Conservation (phyloP, 2,888 invertebrate species). For the Cheilosia pagana region DNA sequence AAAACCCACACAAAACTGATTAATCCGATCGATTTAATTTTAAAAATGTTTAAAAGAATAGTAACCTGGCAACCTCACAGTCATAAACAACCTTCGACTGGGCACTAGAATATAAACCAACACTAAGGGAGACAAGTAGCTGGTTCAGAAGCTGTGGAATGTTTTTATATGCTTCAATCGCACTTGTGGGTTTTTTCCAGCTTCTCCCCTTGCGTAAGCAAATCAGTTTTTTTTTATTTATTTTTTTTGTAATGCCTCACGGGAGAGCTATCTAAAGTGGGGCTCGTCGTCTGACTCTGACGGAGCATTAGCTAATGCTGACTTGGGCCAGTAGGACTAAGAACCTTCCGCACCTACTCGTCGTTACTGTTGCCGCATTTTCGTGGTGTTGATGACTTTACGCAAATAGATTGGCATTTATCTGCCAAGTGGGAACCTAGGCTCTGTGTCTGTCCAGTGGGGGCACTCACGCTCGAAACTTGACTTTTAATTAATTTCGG, state of each 20-base stretch:
- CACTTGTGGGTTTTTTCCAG: conserved; percentile 3
- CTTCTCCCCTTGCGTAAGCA: conserved; percentile 31
- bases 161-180: conserved; percentile 32
- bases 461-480: conserved; percentile 41
- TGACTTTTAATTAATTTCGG: conserved; percentile 71
- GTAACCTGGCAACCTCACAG: conserved; percentile 30
- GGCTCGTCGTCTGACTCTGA: conserved; percentile 34
- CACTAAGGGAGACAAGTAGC: conserved; percentile 45
- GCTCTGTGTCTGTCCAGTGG: conserved; percentile 4
- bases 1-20: no score
- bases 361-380: background rate
- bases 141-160: conserved; percentile 53
- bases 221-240: conserved; percentile 2
- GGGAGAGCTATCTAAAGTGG: conserved; percentile 39
- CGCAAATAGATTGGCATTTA: conserved; percentile 18
- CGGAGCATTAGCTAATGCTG: conserved; percentile 11
- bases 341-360: conserved; percentile 6
- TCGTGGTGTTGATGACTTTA: conserved; percentile 12
- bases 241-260: background rate
- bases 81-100: conserved; percentile 36
- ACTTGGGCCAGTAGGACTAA: background rate
- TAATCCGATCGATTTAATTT: no score
- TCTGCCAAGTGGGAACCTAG: conserved; percentile 12
- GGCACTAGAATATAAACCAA: conserved; percentile 1
- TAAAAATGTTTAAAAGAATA: no score